These are phyloP conservation scores for Menidia menidia DNA, from an alignment of 2,797 vertebrate genomes.

Conservation along the genomic window DNA sequence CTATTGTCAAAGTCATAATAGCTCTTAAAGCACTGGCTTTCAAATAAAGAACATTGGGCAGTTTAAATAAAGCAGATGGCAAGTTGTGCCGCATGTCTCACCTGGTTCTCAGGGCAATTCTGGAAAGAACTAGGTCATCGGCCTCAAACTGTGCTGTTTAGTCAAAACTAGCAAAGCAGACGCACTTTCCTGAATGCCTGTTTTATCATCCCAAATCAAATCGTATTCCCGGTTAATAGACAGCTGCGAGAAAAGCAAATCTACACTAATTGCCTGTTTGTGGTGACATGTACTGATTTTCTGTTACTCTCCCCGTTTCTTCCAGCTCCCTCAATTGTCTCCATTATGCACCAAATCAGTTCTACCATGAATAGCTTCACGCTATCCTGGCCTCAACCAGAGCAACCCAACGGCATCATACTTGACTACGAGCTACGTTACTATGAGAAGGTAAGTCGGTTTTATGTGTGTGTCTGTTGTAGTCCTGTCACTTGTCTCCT, in stretches of 20 bases:
- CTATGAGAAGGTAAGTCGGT: conserved; percentile 92
- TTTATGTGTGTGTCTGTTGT: conserved; percentile 4
- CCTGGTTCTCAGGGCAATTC: background rate
- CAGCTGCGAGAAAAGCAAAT: conserved; percentile 2
- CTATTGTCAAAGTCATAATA: conserved; percentile 1
- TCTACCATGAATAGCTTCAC: conserved; percentile 99
- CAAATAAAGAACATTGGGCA: background rate
- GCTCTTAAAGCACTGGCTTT: background rate
- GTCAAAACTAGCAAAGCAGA: conserved; percentile 4
- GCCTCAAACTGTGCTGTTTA: background rate
- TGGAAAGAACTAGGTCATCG: background rate
- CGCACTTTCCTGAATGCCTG: background rate
- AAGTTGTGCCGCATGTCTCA: background rate
- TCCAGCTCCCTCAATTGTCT: conserved; percentile 94
- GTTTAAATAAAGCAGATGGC: background rate
- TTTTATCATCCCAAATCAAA: conserved; percentile 3
- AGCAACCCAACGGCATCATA: conserved; percentile 98
- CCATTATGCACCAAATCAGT: conserved; percentile 99
- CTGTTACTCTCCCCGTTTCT: conserved; percentile 40
- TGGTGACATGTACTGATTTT: conserved; percentile 24
- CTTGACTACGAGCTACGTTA: conserved; percentile 97
- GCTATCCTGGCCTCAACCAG: conserved; percentile 96
- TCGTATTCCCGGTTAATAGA: background rate
- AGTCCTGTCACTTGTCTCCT: background rate
- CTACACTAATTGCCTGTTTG: conserved; percentile 1